Evolutionary conservation across 35 echinoderm and acorn worm species (phyloP), one percentile per base, ranked within the genome.

Genomic region (Chiridota heheva): DNA sequence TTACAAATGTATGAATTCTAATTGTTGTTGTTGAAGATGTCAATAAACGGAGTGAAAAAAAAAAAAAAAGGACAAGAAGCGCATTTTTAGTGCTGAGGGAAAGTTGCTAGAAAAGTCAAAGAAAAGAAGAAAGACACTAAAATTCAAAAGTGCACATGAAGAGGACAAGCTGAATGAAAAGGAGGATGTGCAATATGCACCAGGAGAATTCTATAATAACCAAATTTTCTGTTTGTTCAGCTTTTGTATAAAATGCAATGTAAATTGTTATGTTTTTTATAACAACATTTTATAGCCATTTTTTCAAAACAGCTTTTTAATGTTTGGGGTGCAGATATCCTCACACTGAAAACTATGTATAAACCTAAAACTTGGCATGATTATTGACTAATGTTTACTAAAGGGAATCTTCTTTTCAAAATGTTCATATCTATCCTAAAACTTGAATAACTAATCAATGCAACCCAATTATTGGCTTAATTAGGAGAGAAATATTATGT

Each of bases 241-340:
- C 7, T n/a, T 51, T 51, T 7, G n/a, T 51, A 51, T 66, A 35
- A 66, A 66, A 66, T 7, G 63, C 63, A 66, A 16, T 35, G 63
- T 30, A 66, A 33, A 35, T 66, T 66, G 17, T 35, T 66, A 35
- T 26, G 16, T 33, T 66, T 27, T 7, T 66, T n/a, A n/a, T n/a
- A 31, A 66, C 29, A 35, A 66, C 5, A 30, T 66, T 66, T 66
- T 66, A 66, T 18, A 33, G 63, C 63, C 0, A 27, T 66, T 66
- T 66, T 66, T 35, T 66, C 63, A 66, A 66, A 66, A 66, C 27
- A 33, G 37, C 63, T 66, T 66, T 31, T 30, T 26, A 18, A 66
- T 33, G 27, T 66, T 4, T n/a, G n/a, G 63, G 63, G 63, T 66
- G 63, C 63, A 66, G 37, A 66, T 66, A 66, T 66, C 37, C 37